Conservation (phyloP, 2,888 invertebrate genomes). For the Erannis defoliaria region DNA sequence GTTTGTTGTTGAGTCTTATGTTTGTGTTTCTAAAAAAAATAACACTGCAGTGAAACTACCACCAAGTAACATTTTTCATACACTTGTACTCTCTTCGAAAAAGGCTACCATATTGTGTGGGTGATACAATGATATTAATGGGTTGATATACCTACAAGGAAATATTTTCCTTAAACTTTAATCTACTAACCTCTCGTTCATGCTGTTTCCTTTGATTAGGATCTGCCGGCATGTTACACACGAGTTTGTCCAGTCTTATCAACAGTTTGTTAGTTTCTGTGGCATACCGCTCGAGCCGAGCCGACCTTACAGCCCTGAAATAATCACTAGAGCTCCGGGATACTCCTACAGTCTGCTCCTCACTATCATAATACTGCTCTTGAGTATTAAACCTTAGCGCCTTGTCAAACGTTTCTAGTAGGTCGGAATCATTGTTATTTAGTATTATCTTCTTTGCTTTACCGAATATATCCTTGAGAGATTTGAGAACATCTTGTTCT, state of each 20-base stretch:
- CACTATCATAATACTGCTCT: conserved; percentile 68
- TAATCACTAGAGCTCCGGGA: conserved; percentile 90
- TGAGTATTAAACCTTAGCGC: conserved; percentile 78
- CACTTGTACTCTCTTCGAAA: too few relatives aligned
- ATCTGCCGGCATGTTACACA: conserved; percentile 92
- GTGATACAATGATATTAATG: too few relatives aligned
- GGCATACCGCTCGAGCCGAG: conserved; percentile 93
- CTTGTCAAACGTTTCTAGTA: conserved; percentile 86
- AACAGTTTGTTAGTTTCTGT: conserved; percentile 98
- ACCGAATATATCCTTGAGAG: conserved; percentile 93
- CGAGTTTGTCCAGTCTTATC: conserved; percentile 96
- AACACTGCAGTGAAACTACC: too few relatives aligned
- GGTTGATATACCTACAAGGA: too few relatives aligned
- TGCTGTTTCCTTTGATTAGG: conserved; percentile 91
- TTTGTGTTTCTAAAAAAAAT: too few relatives aligned
- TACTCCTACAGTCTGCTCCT: conserved; percentile 88
- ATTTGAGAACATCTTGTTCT: conserved; percentile 93
- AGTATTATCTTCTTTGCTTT: conserved; percentile 92
- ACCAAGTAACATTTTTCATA: too few relatives aligned
- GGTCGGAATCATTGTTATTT: conserved; percentile 84
- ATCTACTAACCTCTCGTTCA: conserved; percentile 88
- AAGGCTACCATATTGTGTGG: too few relatives aligned
- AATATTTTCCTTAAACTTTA: too few relatives aligned
- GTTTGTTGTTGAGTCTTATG: too few relatives aligned
- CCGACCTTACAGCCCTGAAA: conserved; percentile 90